Conservation (phyloP, 2,113 vertebrate species). For the Macquaria australasica region DNA sequence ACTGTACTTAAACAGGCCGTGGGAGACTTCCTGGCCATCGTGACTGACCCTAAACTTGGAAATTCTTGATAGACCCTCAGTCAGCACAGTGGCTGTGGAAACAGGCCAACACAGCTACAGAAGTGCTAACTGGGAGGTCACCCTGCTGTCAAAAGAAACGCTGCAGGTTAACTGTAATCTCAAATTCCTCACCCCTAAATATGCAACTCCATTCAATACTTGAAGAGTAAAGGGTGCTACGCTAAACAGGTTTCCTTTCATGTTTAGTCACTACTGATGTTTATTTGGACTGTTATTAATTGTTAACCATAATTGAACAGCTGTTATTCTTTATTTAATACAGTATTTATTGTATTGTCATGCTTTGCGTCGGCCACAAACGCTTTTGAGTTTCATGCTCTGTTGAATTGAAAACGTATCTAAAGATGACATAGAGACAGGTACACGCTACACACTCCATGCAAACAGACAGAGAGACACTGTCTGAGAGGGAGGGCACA, state of each 20-base stretch:
- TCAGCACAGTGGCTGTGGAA: slow-evolving; percentile 23
- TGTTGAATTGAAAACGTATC: not conserved
- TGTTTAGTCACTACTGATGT: not conserved
- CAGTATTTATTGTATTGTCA: slow-evolving; percentile 1
- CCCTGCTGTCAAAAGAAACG: not conserved
- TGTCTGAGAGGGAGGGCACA: slow-evolving; percentile 12
- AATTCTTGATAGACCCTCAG: slow-evolving; percentile 15
- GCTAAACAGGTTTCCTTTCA: not conserved
- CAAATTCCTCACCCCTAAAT: not conserved
- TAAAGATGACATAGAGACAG: slow-evolving; percentile 1
- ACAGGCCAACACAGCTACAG: slow-evolving; percentile 21
- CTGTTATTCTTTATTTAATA: not conserved
- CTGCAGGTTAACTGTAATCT: not conserved
- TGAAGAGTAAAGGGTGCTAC: not conserved
- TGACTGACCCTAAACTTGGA: slow-evolving; percentile 28
- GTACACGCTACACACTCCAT: not conserved
- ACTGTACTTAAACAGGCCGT: not conserved
- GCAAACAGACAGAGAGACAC: slow-evolving; percentile 19
- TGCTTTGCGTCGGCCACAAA: slow-evolving; percentile 6
- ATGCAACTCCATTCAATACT: not conserved
- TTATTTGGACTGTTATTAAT: not conserved
- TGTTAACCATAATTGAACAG: slow-evolving; percentile 6
- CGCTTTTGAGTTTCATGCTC: not conserved
- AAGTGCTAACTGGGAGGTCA: slow-evolving; percentile 8
- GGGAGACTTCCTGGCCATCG: not conserved